Conservation (phyloP, 2,113 vertebrate species). For the Sinocyclocheilus grahami region DNA sequence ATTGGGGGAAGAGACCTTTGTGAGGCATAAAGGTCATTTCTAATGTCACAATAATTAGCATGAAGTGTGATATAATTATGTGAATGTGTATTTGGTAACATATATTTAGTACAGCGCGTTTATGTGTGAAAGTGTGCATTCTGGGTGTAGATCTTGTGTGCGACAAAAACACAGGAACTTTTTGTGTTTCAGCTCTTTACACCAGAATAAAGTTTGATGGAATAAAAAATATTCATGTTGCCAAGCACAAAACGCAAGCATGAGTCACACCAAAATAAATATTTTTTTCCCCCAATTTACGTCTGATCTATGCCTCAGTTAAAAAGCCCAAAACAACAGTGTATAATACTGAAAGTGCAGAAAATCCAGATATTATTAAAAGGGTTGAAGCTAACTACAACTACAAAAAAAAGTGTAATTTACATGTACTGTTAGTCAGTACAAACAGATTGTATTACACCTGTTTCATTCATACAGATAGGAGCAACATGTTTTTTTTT, state of each 20-base stretch:
- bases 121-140: background rate
- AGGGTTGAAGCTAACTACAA: too few species aligned
- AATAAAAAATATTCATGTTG: background rate
- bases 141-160: background rate
- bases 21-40: conserved; percentile 1
- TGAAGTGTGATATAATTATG: background rate
- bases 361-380: too few species aligned
- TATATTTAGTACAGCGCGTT: background rate
- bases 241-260: background rate
- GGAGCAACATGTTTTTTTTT: too few species aligned
- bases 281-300: too few species aligned
- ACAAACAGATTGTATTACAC: too few species aligned
- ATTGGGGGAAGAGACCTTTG: conserved; percentile 1
- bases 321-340: too few species aligned
- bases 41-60: conserved; percentile 8
- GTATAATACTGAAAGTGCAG: too few species aligned
- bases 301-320: too few species aligned
- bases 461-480: too few species aligned
- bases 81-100: background rate
- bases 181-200: background rate
- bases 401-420: too few species aligned
- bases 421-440: too few species aligned
- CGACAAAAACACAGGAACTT: background rate
- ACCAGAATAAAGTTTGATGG: background rate
- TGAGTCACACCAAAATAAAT: background rate